Conservation (phyloP, 2,113 vertebrate genomes). For the Lipotes vexillifer region DNA sequence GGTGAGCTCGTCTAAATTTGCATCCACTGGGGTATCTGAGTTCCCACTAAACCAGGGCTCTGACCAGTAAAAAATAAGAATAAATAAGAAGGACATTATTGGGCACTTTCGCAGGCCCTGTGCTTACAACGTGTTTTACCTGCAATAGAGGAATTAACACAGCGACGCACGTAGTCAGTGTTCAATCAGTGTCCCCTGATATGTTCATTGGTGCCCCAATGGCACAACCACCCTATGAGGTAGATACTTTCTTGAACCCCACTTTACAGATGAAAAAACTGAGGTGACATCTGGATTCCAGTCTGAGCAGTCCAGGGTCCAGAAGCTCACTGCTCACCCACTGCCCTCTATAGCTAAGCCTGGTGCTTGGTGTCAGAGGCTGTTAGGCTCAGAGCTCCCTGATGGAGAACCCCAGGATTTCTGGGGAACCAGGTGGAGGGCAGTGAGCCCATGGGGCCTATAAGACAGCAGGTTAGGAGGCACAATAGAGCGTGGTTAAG, state of each 20-base stretch:
- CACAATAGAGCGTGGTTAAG: neutral
- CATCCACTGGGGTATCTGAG: neutral
- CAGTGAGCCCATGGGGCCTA: neutral
- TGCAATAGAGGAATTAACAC: neutral
- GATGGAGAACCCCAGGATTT: neutral
- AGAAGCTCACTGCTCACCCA: neutral
- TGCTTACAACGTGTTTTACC: neutral
- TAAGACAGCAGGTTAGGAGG: neutral
- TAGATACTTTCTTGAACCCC: neutral
- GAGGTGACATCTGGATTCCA: neutral
- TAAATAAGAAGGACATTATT: neutral
- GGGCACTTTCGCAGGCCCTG: neutral
- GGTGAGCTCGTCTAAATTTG: neutral
- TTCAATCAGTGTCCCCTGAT: too few species aligned
- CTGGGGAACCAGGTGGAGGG: neutral
- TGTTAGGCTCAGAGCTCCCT: neutral
- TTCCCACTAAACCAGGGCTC: neutral
- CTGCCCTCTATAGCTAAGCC: neutral
- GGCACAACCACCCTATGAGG: neutral
- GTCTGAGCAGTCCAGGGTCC: neutral
- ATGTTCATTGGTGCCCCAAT: fast-evolving
- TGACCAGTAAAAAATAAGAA: neutral
- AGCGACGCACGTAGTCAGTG: fast-evolving
- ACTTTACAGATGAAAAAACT: neutral
- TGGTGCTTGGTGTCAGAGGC: neutral